Evolutionary conservation across 2,888 invertebrate species (phyloP).

Genomic region (Barypeithes pellucidus): DNA sequence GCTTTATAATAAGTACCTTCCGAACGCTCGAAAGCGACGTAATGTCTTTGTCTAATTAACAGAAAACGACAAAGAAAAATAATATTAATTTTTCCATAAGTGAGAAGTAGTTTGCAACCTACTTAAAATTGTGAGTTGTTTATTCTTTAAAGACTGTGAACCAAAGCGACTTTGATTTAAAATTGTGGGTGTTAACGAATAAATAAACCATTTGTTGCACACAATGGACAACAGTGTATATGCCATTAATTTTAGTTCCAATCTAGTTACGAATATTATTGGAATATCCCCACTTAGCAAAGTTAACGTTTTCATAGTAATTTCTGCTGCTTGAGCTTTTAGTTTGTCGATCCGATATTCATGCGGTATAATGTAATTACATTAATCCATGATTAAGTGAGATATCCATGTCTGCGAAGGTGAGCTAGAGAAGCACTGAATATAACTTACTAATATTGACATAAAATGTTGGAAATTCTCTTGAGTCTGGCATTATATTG

Average conservation of each 20-base stretch:
- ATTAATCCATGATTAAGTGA: neutral
- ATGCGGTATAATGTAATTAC: neutral
- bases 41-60: no score
- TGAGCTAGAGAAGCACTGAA: neutral
- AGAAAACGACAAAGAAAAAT: no score
- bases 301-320: neutral
- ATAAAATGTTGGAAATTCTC: neutral
- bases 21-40: no score
- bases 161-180: no score
- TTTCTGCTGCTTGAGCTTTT: neutral
- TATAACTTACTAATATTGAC: neutral
- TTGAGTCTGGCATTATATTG: neutral
- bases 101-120: no score
- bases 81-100: no score
- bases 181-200: no score
- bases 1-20: no score
- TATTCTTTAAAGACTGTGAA: no score
- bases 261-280: neutral
- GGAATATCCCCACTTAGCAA: neutral
- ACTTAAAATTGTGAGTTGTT: no score
- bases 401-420: neutral
- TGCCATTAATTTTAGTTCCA: neutral
- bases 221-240: no score
- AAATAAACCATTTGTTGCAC: no score
- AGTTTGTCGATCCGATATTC: slow-evolving; percentile 4